These are phyloP conservation scores for Melanotaenia pygmaea DNA, from an alignment of 2,797 vertebrate genomes.

Conservation along the genomic window DNA sequence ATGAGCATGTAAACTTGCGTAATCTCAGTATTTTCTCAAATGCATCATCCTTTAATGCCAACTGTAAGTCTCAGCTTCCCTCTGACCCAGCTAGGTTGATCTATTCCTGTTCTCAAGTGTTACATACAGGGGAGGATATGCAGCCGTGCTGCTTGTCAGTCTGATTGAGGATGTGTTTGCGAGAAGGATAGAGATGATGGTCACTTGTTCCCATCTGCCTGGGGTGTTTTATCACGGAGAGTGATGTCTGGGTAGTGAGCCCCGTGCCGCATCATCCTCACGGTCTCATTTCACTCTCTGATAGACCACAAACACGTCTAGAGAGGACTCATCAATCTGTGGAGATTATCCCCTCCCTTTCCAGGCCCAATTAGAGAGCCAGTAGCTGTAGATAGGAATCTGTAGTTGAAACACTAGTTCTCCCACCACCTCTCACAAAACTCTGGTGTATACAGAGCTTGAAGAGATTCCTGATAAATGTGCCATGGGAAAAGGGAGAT, in stretches of 20 bases:
- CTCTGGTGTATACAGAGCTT: slow-evolving; percentile 64
- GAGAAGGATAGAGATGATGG: slow-evolving; percentile 75
- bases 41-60: slow-evolving; percentile 59
- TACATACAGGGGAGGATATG: slow-evolving; percentile 50
- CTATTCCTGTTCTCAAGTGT: slow-evolving; percentile 58
- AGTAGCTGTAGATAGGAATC: slow-evolving; percentile 71
- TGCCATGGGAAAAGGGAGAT: slow-evolving; percentile 66
- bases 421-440: slow-evolving; percentile 58
- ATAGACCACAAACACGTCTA: slow-evolving; percentile 82
- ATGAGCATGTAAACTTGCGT: not conserved
- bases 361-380: slow-evolving; percentile 77
- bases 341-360: slow-evolving; percentile 74
- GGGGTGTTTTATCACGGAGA: slow-evolving; percentile 74
- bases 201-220: slow-evolving; percentile 76
- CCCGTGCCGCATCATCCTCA: slow-evolving; percentile 67
- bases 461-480: slow-evolving; percentile 77
- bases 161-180: slow-evolving; percentile 77
- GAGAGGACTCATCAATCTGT: slow-evolving; percentile 81
- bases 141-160: slow-evolving; percentile 66
- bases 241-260: slow-evolving; percentile 51
- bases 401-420: slow-evolving; percentile 67
- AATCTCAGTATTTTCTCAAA: slow-evolving; percentile 8
- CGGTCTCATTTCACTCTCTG: slow-evolving; percentile 84
- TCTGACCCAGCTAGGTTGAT: slow-evolving; percentile 71
- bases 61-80: slow-evolving; percentile 44